These are phyloP conservation scores for Aphidius colemani DNA, from an alignment of 2,888 invertebrate species.

Conservation along the genomic window DNA sequence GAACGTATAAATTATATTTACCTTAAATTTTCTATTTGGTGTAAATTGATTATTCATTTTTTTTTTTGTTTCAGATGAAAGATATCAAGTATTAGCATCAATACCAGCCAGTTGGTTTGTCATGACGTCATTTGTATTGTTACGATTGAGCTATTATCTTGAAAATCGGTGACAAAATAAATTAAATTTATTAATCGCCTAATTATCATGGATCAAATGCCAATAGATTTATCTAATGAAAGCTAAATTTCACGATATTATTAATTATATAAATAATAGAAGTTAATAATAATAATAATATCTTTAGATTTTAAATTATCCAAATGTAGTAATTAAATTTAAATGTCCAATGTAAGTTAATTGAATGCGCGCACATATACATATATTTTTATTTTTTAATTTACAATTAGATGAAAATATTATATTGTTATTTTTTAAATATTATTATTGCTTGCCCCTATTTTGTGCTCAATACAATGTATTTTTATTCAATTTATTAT, in stretches of 20 bases:
- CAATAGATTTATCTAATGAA: no score
- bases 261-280: constrained; percentile 10
- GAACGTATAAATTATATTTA: no score
- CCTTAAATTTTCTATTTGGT: no score
- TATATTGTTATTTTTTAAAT: background rate
- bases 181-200: constrained; percentile 11
- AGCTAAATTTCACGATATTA: background rate
- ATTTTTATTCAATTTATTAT: no score
- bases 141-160: constrained; percentile 52
- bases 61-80: constrained; percentile 71
- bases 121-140: constrained; percentile 69
- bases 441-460: background rate
- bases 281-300: background rate
- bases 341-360: background rate
- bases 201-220: constrained; percentile 8
- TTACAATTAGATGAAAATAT: background rate
- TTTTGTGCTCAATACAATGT: constrained; percentile 2
- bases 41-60: constrained; percentile 33
- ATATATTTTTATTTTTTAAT: constrained; percentile 18
- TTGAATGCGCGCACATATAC: background rate
- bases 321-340: background rate
- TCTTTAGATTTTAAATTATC: background rate
- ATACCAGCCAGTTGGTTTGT: constrained; percentile 78
- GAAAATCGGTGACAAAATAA: constrained; percentile 50
- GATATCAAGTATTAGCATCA: constrained; percentile 77